These are phyloP conservation scores for Ochropleura plecta DNA, from an alignment of 2,888 invertebrate genomes.

Conservation along the genomic window DNA sequence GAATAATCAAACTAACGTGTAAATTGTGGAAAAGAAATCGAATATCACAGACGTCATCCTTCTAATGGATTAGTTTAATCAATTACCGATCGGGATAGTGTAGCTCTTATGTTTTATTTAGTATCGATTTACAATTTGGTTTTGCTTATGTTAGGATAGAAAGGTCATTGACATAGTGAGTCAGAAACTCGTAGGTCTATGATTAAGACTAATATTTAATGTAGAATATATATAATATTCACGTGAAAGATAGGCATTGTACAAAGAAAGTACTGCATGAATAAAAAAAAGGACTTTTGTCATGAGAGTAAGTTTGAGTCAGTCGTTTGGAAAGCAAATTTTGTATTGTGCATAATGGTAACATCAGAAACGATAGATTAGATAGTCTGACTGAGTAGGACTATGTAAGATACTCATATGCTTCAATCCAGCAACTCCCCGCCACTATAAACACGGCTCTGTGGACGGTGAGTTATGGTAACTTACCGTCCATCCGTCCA, in stretches of 20 bases:
- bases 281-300: not conserved
- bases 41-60: slow-evolving; percentile 12
- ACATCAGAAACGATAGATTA: too few species aligned
- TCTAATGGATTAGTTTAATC: slow-evolving; percentile 34
- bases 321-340: not conserved
- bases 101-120: not conserved
- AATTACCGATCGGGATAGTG: slow-evolving; percentile 29
- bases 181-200: not conserved
- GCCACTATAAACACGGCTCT: too few species aligned
- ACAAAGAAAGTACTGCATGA: not conserved
- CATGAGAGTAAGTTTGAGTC: not conserved
- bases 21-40: slow-evolving; percentile 38
- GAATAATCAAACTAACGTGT: slow-evolving; percentile 1
- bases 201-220: not conserved
- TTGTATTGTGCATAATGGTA: not conserved
- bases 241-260: not conserved
- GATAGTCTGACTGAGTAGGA: too few species aligned
- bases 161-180: slow-evolving; percentile 18
- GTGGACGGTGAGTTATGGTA: too few species aligned
- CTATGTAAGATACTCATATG: too few species aligned
- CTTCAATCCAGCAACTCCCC: too few species aligned
- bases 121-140: slow-evolving; percentile 32
- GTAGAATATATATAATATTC: not conserved
- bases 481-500: too few species aligned
- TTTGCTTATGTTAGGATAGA: not conserved